Evolutionary conservation across 1,140 invertebrate species (phyloP).

Genomic region (Caenorhabditis remanei): DNA sequence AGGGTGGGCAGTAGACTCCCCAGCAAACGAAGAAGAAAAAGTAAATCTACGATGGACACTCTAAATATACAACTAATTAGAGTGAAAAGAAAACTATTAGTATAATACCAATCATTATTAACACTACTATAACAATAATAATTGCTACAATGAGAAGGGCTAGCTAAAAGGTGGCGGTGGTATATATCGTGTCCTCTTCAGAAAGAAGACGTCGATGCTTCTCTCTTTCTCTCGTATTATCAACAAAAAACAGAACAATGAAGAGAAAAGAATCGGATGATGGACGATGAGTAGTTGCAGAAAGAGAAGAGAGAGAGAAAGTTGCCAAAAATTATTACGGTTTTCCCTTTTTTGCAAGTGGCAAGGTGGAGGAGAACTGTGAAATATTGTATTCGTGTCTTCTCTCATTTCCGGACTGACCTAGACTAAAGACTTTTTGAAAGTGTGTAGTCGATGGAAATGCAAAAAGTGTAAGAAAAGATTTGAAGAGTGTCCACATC

Average conservation of each 20-base stretch:
- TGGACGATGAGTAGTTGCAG: conserved; percentile 1
- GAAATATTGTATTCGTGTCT: neutral
- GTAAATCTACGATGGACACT: neutral
- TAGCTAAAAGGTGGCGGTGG: conserved; percentile 33
- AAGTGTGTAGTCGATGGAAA: neutral
- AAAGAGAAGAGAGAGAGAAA: conserved; percentile 30
- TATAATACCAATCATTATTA: conserved; percentile 18
- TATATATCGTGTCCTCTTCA: conserved; percentile 38
- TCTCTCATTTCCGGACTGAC: neutral
- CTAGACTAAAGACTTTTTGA: conserved; percentile 38
- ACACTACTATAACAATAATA: conserved; percentile 17
- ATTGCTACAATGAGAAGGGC: conserved; percentile 26
- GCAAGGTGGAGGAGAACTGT: neutral
- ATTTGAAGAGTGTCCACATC: conserved; percentile 32
- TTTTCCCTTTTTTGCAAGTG: conserved; percentile 42
- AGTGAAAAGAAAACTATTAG: neutral
- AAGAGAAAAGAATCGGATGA: conserved; percentile 37
- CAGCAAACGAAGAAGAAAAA: no score
- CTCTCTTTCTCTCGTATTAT: conserved; percentile 24
- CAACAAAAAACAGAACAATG: conserved; percentile 48
- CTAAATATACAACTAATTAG: conserved; percentile 26
- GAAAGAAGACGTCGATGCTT: conserved; percentile 47
- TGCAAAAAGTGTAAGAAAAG: conserved; percentile 31
- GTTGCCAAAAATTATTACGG: conserved; percentile 50
- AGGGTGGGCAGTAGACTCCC: neutral